Evolutionary conservation across 2,888 invertebrate genomes (phyloP).

Genomic region (Athalia rosae): DNA sequence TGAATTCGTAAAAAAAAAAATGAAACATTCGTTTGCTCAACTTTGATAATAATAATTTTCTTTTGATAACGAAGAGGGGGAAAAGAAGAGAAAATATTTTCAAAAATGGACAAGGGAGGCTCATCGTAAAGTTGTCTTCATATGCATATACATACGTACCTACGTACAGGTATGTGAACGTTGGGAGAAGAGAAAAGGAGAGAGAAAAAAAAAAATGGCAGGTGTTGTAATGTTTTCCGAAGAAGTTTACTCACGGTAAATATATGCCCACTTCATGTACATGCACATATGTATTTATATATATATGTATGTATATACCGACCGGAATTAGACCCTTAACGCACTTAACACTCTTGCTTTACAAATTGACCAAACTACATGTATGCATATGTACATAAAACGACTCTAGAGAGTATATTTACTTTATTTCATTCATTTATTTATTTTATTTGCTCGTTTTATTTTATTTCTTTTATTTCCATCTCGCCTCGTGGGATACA

Average conservation of each 20-base stretch:
- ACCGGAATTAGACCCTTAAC: constrained; percentile 14
- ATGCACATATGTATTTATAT: background rate
- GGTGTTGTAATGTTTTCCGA: background rate
- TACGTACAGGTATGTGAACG: too few relatives aligned
- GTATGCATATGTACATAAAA: background rate
- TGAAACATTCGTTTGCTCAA: too few relatives aligned
- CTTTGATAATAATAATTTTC: too few relatives aligned
- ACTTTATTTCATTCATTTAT: background rate
- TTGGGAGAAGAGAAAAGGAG: background rate
- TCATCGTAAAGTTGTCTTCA: too few relatives aligned
- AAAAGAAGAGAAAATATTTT: too few relatives aligned
- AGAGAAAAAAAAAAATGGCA: background rate
- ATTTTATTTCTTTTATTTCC: background rate
- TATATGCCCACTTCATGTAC: constrained; percentile 22
- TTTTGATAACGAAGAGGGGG: too few relatives aligned
- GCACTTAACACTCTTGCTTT: constrained; percentile 22
- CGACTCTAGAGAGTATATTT: too few relatives aligned
- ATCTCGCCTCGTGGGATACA: too few relatives aligned
- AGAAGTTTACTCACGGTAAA: constrained; percentile 6
- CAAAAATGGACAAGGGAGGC: too few relatives aligned
- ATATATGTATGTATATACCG: background rate
- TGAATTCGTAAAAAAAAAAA: too few relatives aligned
- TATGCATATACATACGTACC: too few relatives aligned
- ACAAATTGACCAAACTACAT: constrained; percentile 29
- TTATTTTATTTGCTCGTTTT: constrained; percentile 1